Base-by-base conservation (phyloP, 2,888 invertebrate species). In the Hirtodrosophila alboralis region DNA sequence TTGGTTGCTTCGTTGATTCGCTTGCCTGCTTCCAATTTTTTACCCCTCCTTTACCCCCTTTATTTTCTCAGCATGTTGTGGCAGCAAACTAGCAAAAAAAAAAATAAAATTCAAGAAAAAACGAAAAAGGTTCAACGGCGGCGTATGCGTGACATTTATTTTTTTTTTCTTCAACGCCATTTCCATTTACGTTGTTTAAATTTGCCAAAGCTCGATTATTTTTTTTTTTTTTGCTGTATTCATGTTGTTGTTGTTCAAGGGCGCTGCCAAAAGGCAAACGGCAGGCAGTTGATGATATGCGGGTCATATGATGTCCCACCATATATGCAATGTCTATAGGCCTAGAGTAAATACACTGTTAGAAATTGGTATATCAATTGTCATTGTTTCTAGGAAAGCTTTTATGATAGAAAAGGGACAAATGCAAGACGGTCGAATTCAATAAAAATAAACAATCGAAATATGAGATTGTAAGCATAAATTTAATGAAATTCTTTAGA, bases 181-280 rank as follows among this genome's bases (percentile, higher is more conserved):
- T 86, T 72, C 84, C 86, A 75, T 85, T 86, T 69, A 64, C 69
- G 79, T 79, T 84, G 73, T 84, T 80, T 84, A 86, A 86, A 73
- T 79, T 81, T 68, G 58, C 62, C 67, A 77, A 75, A 48, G 52
- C 63, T 47, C 58, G 45, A 21, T 59, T 43, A 18, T 37, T 49
- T 10, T 31, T 44, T 33, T 28, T 54, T 16, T 21, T 28, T 43
- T 47, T 53, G 26, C 14, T 63, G 49, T 8, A n/a, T n/a, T n/a
- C n/a, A n/a, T 51, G 33, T 27, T 38, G 38, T 37, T 52, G 31
- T 33, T 56, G 8, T 23, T 58, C 41, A 27, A 36, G 60, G 26
- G 57, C 36, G 59, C 62, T 77, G 78, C 85, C 84, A 85, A 85
- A 85, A 83, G 86, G 86, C 79, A 78, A 85, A 71, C 79, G 75